phyloP scores from a whole-genome alignment of 2,888 invertebrate genomes.

The Megastigmus dorsalis region DNA sequence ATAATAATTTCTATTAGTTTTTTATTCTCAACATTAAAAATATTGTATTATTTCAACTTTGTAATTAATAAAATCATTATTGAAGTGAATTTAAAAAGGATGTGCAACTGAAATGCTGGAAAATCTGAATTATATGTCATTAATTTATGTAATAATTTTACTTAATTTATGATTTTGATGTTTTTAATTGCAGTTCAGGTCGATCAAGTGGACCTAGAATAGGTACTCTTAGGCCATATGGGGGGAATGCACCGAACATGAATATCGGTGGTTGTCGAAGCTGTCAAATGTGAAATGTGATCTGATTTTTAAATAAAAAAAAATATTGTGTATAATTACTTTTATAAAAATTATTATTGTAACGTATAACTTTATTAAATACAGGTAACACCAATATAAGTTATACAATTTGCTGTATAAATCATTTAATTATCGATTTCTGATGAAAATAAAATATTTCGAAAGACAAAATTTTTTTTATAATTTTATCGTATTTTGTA shows the following conservation, averaged over 20 bases:
- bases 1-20: no score
- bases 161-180: not conserved
- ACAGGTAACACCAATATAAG: constrained; percentile 42
- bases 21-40: no score
- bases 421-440: not conserved
- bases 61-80: not conserved
- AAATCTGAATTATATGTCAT: no score
- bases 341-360: constrained; percentile 31
- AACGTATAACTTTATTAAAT: constrained; percentile 56
- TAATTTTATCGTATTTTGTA: constrained; percentile 6
- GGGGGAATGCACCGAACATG: constrained; percentile 51
- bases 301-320: not conserved
- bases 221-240: constrained; percentile 37
- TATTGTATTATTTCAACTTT: not conserved
- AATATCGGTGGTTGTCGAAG: constrained; percentile 65
- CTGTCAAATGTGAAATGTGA: constrained; percentile 55
- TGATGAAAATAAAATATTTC: constrained; percentile 13
- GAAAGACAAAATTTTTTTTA: constrained; percentile 5
- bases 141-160: not conserved
- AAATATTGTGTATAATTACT: constrained; percentile 31
- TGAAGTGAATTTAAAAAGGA: no score
- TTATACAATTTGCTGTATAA: constrained; percentile 36
- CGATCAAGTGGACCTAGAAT: constrained; percentile 44
- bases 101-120: no score
- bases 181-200: constrained; percentile 27